A percentile compares a stretch with the other conserved stretches of the same genome.
Evolutionary conservation across 2,888 invertebrate genomes (phyloP).

Genomic region (Cosmia pyralina): DNA sequence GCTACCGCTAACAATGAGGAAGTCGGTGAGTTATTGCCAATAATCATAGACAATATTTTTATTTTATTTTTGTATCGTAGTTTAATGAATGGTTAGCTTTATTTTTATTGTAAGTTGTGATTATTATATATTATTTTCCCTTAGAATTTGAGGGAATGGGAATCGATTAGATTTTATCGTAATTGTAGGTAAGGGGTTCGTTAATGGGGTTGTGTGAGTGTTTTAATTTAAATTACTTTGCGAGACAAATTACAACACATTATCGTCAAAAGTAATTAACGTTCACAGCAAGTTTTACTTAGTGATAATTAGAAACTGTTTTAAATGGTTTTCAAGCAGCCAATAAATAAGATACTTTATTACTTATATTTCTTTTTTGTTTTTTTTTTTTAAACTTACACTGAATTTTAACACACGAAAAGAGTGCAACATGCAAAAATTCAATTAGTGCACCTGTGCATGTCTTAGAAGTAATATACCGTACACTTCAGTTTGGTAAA

Average conservation of each 20-base stretch:
- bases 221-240: conserved; percentile 25
- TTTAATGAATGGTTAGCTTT: conserved; percentile 29
- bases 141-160: conserved; percentile 1
- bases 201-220: background rate
- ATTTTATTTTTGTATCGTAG: conserved; percentile 15
- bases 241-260: background rate
- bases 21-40: conserved; percentile 79
- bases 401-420: background rate
- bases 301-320: background rate
- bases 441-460: conserved; percentile 27
- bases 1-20: conserved; percentile 78
- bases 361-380: background rate
- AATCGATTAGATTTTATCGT: conserved; percentile 12
- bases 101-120: conserved; percentile 34
- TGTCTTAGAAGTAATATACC: conserved; percentile 7
- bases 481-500: conserved; percentile 21
- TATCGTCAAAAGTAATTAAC: background rate
- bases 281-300: background rate
- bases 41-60: conserved; percentile 18
- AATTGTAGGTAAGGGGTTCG: background rate
- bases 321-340: background rate
- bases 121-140: background rate
- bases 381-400: background rate
- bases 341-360: background rate
- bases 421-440: background rate